Conservation (phyloP, 2,797 vertebrate genomes). For the Mycteria americana region DNA sequence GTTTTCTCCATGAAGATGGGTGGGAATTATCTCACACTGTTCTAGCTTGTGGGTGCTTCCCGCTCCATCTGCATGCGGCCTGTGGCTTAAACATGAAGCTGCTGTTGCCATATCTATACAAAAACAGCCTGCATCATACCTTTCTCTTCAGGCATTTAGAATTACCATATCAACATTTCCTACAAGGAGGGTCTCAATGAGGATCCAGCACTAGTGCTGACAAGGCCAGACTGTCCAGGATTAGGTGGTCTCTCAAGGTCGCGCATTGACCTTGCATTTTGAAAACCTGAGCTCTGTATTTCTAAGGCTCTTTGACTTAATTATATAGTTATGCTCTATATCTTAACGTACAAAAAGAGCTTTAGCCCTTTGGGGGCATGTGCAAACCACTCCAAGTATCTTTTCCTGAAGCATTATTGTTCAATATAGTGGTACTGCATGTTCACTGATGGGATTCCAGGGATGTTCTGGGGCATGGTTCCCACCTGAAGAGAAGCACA, state of each 20-base stretch:
- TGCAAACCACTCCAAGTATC: background rate
- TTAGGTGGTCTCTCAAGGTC: background rate
- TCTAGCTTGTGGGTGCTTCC: background rate
- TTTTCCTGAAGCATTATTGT: background rate
- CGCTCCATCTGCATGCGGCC: background rate
- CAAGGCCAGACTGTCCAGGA: background rate
- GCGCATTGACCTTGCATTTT: background rate
- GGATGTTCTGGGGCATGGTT: background rate
- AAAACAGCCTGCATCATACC: background rate
- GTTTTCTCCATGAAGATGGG: background rate
- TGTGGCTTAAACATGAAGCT: background rate
- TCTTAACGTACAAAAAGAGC: background rate
- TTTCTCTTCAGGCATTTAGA: background rate
- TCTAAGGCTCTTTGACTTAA: background rate
- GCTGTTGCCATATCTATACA: background rate
- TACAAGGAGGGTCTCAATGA: background rate
- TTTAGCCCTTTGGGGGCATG: background rate
- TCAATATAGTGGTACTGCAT: background rate
- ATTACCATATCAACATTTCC: background rate
- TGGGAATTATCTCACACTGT: background rate
- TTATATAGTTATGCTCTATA: background rate
- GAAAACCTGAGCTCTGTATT: background rate
- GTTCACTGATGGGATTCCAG: background rate
- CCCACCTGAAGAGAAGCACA: background rate
- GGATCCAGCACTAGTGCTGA: background rate